Percentiles rank a stretch among this genome's conserved stretches.
Conservation (phyloP, 2,113 vertebrate genomes). For the Pyrgilauda ruficollis region DNA sequence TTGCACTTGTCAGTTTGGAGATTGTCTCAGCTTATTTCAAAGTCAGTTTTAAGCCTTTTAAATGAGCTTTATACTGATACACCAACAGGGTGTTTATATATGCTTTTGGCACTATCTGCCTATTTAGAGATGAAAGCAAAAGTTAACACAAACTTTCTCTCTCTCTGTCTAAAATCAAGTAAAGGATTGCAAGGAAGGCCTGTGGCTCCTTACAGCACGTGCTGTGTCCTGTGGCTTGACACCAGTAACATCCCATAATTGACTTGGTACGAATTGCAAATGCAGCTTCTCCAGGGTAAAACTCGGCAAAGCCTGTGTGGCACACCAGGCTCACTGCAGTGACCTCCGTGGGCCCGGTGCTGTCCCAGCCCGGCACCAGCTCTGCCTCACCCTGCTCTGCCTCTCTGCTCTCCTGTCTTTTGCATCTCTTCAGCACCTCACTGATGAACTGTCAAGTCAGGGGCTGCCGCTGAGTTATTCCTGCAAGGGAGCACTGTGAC, state of each 20-base stretch:
- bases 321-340: rapidly evolving
- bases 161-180: background rate
- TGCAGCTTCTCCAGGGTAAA: background rate
- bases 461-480: background rate
- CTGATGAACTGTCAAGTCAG: background rate
- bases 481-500: background rate
- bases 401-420: background rate
- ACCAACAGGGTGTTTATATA: background rate
- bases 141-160: background rate
- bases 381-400: background rate
- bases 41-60: background rate
- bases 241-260: background rate
- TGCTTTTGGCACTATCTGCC: background rate
- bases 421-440: background rate
- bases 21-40: background rate
- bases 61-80: background rate
- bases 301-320: background rate
- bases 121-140: background rate
- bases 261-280: background rate
- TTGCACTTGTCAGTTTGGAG: background rate
- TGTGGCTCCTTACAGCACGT: background rate
- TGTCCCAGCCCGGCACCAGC: background rate
- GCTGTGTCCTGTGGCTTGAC: background rate
- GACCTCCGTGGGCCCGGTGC: background rate
- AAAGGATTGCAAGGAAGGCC: background rate